A percentile compares a stretch with the other conserved stretches of the same genome.
Evolutionary conservation across 2,113 vertebrate species (phyloP).

Genomic region (Cebus imitator): DNA sequence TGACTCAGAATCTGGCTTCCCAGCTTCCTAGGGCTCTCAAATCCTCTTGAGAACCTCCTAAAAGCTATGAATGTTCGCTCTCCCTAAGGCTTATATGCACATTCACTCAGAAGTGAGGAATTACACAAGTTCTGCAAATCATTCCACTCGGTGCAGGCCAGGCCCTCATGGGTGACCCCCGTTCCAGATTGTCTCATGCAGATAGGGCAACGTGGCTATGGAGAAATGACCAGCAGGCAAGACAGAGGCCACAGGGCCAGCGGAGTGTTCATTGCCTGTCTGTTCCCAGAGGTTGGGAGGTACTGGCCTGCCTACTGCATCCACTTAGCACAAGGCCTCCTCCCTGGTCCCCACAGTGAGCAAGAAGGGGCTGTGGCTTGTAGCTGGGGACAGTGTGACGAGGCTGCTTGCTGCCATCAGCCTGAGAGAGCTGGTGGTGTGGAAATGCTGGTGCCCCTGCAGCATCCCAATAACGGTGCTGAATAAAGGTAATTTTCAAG

Average conservation of each 20-base stretch:
- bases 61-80: fast-evolving
- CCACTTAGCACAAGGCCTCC: not conserved
- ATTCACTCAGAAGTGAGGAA: not conserved
- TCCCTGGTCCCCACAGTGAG: not conserved
- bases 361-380: not conserved
- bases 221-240: not conserved
- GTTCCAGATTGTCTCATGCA: not conserved
- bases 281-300: too few species aligned
- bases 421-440: not conserved
- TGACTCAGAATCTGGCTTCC: not conserved
- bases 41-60: not conserved
- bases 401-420: not conserved
- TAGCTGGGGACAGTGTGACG: not conserved
- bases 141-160: not conserved
- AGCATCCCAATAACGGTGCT: conserved; percentile 44
- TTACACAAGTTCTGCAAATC: too few species aligned
- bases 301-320: fast-evolving
- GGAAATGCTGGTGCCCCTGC: conserved; percentile 26
- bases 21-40: not conserved
- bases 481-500: conserved; percentile 72
- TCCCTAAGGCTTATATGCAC: not conserved
- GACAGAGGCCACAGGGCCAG: not conserved
- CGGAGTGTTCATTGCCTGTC: too few species aligned
- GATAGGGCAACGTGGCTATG: fast-evolving
- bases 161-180: fast-evolving